phyloP scores from a whole-genome alignment of 2,797 vertebrate genomes.

The Tympanoctomys barrerae region DNA sequence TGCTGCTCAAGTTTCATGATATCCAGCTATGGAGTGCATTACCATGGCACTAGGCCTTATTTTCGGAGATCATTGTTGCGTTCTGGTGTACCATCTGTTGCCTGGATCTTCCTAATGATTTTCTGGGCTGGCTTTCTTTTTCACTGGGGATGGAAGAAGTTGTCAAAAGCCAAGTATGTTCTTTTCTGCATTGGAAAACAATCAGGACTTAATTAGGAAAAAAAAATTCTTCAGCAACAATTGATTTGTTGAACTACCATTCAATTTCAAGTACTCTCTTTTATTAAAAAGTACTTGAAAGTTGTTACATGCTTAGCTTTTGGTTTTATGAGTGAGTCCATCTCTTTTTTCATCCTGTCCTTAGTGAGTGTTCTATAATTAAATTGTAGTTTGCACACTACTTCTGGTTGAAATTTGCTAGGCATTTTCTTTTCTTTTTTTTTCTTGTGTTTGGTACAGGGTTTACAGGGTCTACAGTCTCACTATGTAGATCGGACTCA shows the following conservation, averaged over 20 bases:
- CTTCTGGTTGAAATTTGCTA: constrained; percentile 53
- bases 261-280: constrained; percentile 71
- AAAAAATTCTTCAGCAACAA: constrained; percentile 75
- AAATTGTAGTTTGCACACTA: constrained; percentile 62
- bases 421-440: neutral
- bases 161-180: constrained; percentile 73
- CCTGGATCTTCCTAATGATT: constrained; percentile 66
- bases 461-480: no score
- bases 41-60: constrained; percentile 16
- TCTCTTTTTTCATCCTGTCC: constrained; percentile 23
- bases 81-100: constrained; percentile 67
- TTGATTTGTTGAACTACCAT: constrained; percentile 81
- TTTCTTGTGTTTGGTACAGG: no score
- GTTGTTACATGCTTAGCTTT: constrained; percentile 38
- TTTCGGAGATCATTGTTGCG: constrained; percentile 64
- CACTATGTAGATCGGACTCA: no score
- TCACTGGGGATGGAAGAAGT: constrained; percentile 67
- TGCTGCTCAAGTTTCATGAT: constrained; percentile 26
- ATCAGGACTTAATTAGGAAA: constrained; percentile 78
- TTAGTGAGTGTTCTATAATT: constrained; percentile 54
- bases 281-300: constrained; percentile 77
- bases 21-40: constrained; percentile 52
- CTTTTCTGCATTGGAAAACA: constrained; percentile 73
- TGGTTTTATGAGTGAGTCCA: neutral
- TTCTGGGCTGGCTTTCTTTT: constrained; percentile 73